Conservation (phyloP, 2,888 invertebrate species). For the Andrena marginata region DNA sequence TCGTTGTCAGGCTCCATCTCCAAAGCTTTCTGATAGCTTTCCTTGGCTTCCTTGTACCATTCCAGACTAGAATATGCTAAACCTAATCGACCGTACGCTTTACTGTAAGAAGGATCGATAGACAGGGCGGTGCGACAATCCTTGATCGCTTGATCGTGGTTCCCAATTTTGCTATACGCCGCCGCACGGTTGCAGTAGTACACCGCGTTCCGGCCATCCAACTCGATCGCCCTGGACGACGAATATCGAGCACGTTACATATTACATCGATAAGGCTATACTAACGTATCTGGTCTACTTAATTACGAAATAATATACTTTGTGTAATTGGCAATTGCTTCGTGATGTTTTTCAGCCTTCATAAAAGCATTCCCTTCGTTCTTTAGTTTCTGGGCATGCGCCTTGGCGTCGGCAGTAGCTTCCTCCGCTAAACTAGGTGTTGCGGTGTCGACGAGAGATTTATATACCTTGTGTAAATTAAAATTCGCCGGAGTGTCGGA, state of each 20-base stretch:
- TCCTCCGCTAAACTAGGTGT: constrained; percentile 68
- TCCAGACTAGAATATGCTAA: constrained; percentile 94
- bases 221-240: constrained; percentile 91
- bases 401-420: constrained; percentile 87
- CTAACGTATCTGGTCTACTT: neutral
- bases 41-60: constrained; percentile 93
- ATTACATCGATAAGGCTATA: constrained; percentile 26
- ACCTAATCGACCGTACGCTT: constrained; percentile 97
- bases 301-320: constrained; percentile 82
- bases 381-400: constrained; percentile 93
- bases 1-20: constrained; percentile 97
- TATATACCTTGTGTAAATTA: constrained; percentile 85
- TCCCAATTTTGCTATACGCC: constrained; percentile 95
- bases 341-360: constrained; percentile 92
- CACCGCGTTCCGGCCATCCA: constrained; percentile 95
- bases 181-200: constrained; percentile 99
- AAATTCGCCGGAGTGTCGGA: constrained; percentile 84
- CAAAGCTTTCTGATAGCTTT: constrained; percentile 94
- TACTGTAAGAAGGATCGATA: constrained; percentile 96
- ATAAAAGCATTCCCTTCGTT: constrained; percentile 95
- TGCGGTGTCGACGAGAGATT: constrained; percentile 79
- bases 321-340: constrained; percentile 94
- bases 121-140: constrained; percentile 96
- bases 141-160: constrained; percentile 93
- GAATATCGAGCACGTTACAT: neutral